A percentile compares a stretch with the other conserved stretches of the same genome.
These are phyloP conservation scores for Propithecus perrieri DNA, from an alignment of 2,797 vertebrate genomes.

Conservation along the genomic window DNA sequence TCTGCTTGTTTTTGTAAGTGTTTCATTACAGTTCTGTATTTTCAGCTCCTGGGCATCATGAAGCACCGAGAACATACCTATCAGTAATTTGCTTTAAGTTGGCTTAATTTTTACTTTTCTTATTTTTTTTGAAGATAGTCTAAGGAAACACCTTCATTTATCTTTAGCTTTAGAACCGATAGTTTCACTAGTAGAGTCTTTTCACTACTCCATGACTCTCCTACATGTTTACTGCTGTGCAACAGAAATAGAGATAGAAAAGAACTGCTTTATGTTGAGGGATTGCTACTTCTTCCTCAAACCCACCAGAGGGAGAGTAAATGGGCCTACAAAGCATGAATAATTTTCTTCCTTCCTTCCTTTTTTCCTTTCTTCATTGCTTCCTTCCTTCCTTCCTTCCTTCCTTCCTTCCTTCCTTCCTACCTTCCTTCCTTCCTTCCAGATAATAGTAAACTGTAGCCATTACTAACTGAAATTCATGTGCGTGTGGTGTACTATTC, in stretches of 20 bases:
- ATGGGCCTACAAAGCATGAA: background rate
- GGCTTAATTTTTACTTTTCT: background rate
- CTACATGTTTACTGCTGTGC: background rate
- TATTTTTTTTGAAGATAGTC: background rate
- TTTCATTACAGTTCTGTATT: background rate
- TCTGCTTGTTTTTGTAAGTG: background rate
- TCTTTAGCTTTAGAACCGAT: background rate
- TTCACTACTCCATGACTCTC: background rate
- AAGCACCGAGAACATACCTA: background rate
- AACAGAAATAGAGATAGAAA: background rate
- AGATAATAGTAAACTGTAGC: background rate
- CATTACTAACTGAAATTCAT: background rate
- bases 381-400: background rate
- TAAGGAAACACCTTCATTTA: background rate
- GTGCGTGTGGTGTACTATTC: background rate
- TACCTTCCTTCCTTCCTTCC: background rate
- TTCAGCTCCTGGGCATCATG: background rate
- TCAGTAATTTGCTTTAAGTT: background rate
- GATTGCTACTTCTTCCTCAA: background rate
- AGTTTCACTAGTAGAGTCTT: background rate
- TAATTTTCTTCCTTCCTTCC: background rate
- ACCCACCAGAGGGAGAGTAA: background rate
- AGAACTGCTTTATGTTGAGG: background rate
- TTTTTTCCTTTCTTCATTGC: background rate
- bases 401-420: background rate